A percentile compares a stretch with the other conserved stretches of the same genome.
Conservation (phyloP, 2,797 vertebrate genomes). For the Sebastes diaconus region DNA sequence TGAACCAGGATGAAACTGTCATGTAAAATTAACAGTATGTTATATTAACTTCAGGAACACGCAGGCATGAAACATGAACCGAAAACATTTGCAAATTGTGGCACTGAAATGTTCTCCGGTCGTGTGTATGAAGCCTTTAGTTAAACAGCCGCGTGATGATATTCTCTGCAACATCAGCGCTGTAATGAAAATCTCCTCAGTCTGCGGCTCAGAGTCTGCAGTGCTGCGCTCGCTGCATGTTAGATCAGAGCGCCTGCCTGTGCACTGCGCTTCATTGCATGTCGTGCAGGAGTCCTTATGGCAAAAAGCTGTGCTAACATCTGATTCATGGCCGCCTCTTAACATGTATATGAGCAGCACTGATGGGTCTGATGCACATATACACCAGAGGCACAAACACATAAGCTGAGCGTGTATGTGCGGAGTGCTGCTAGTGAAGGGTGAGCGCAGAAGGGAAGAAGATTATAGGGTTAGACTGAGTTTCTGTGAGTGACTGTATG, state of each 20-base stretch:
- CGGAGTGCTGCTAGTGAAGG: conserved; percentile 11
- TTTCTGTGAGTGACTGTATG: conserved; percentile 58
- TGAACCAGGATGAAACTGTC: conserved; percentile 13
- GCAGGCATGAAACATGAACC: not conserved
- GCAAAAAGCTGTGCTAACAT: conserved; percentile 35
- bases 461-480: conserved; percentile 66
- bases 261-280: conserved; percentile 33
- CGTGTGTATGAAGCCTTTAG: not conserved
- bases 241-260: conserved; percentile 2
- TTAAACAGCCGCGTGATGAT: conserved; percentile 11
- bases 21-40: conserved; percentile 5
- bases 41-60: not conserved
- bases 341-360: conserved; percentile 40
- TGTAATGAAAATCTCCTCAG: conserved; percentile 36
- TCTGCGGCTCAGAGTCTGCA: conserved; percentile 35
- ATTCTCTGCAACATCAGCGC: conserved; percentile 6
- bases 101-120: not conserved
- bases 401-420: conserved; percentile 11
- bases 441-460: conserved; percentile 46
- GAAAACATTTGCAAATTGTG: not conserved
- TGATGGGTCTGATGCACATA: conserved; percentile 11
- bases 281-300: conserved; percentile 20
- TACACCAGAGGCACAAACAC: conserved; percentile 19
- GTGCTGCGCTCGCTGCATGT: conserved; percentile 29
- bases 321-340: conserved; percentile 44